Evolutionary conservation across 2,888 invertebrate genomes (phyloP).

Genomic region (Lithosia quadra): DNA sequence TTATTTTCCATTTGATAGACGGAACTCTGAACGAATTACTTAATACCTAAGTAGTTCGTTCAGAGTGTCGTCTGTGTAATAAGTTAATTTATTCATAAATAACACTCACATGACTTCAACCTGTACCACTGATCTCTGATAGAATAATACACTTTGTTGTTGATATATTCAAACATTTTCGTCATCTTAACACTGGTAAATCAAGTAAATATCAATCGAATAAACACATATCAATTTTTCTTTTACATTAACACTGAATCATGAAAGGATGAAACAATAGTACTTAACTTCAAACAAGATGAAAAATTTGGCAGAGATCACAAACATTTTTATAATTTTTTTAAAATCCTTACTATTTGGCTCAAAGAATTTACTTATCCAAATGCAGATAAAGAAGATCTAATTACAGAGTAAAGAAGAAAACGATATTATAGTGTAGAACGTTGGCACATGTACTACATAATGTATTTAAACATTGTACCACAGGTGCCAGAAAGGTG

Average conservation of each 20-base stretch:
- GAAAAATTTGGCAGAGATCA: conserved; percentile 4
- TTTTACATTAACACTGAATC: conserved; percentile 15
- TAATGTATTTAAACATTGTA: too few relatives aligned
- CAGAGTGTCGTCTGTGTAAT: too few relatives aligned
- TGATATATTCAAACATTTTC: conserved; percentile 56
- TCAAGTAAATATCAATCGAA: background rate
- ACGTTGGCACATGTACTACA: too few relatives aligned
- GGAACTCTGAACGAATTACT: too few relatives aligned
- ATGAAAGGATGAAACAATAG: conserved; percentile 7
- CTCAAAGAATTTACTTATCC: too few relatives aligned
- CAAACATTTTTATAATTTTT: conserved; percentile 9
- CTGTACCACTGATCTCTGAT: conserved; percentile 73
- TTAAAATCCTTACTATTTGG: background rate
- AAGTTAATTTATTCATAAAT: background rate
- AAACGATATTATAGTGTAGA: too few relatives aligned
- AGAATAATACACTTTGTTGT: conserved; percentile 61
- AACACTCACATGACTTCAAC: conserved; percentile 77
- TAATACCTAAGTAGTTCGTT: too few relatives aligned
- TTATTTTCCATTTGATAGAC: too few relatives aligned
- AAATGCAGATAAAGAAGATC: too few relatives aligned
- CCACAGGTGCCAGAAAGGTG: too few relatives aligned
- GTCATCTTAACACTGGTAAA: conserved; percentile 64
- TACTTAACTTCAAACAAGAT: conserved; percentile 7
- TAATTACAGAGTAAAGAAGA: too few relatives aligned
- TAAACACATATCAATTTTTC: background rate